Conservation (phyloP, 64 coral and sea anemone genomes). For the Pachyseris speciosa region DNA sequence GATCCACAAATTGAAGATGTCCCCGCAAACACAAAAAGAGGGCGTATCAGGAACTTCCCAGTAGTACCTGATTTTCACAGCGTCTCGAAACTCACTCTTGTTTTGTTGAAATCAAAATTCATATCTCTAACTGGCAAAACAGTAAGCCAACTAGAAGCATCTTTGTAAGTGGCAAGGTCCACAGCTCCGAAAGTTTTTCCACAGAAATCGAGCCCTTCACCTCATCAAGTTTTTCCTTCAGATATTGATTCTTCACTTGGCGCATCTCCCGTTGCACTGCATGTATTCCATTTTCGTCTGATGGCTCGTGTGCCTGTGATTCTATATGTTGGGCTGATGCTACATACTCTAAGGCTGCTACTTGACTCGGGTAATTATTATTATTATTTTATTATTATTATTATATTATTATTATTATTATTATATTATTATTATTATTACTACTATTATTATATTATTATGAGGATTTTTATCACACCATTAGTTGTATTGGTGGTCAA, state of each 20-base stretch:
- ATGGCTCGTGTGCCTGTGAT: slow-evolving; percentile 42
- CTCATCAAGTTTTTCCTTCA: background rate
- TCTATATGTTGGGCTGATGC: slow-evolving; percentile 29
- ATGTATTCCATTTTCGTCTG: slow-evolving; percentile 18
- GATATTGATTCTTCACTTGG: background rate
- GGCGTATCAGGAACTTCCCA: background rate
- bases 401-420: no score
- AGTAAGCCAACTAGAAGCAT: slow-evolving; percentile 56
- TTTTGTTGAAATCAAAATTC: background rate
- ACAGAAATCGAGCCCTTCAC: no score
- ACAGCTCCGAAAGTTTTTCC: no score
- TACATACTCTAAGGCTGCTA: slow-evolving; percentile 22
- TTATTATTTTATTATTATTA: no score
- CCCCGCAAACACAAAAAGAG: background rate
- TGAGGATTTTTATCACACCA: no score
- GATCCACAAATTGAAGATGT: background rate
- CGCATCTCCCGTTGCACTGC: background rate
- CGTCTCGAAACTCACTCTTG: slow-evolving; percentile 1
- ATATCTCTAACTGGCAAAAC: slow-evolving; percentile 38
- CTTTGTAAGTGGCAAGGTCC: slow-evolving; percentile 22
- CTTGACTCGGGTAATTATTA: slow-evolving; percentile 13
- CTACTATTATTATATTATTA: no score
- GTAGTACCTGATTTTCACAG: background rate
- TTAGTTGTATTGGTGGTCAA: no score
- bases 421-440: no score